Base-by-base conservation (phyloP, 2,888 invertebrate species). In the Colostygia pectinataria region DNA sequence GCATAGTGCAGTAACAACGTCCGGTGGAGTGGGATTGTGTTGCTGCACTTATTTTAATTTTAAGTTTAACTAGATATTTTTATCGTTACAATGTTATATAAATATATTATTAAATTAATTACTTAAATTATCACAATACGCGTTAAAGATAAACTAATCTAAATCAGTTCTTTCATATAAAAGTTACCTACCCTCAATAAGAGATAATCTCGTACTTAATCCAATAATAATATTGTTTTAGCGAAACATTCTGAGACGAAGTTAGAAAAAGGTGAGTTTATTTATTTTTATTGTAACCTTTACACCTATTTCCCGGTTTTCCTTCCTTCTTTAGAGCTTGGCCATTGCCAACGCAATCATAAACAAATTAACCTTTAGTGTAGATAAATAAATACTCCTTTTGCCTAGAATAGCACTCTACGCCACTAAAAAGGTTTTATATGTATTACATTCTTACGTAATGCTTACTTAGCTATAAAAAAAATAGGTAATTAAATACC, bases 1-100 rank as follows among this genome's bases (percentile, higher is more conserved):
- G n/a, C n/a, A 52, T 60, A 74, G 75, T 77, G 71, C 70, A 65
- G 62, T 64, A 47, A 62, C 63, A 45, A 57, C 64, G 55, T 73
- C 68, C 63, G 45, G 42, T 23, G 48, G 32, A 46, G 58, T 28
- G 51, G 71, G 72, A 59, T 63, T 72, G 65, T 61, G 64, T 63
- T 56, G 55, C 55, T 42, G 71, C 65, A 66, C 68, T 69, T 55
- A 63, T 45, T 63, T 65, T 43, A 67, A 65, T 65, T 61, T 65
- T 63, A 51, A 57, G 20, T 53, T 55, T 54, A 53, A n/a, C n/a
- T 45, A 39, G 14, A 1, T 39, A 33, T 7, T 20, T n/a, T 39
- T 36, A 12, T 13, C 28, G 6, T 41, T 41, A 45, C 15, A 37
- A 34, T 37, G 8, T 12, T 32, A 41, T 39, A 2, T 32, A 14